Conservation (phyloP, 2,113 vertebrate species). For the Campylomormyrus tamandua region DNA sequence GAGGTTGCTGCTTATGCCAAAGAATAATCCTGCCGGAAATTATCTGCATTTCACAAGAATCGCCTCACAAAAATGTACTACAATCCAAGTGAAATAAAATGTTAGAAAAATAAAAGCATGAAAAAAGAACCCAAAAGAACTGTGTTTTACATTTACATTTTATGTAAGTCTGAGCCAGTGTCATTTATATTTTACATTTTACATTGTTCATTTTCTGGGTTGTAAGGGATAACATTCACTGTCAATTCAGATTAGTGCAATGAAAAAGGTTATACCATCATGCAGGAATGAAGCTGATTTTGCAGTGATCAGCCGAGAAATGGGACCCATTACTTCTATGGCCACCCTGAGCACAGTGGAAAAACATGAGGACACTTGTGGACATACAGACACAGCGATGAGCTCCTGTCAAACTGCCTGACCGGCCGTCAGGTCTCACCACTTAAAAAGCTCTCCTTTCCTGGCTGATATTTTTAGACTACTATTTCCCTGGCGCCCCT, state of each 20-base stretch:
- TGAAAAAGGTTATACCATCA: conserved; percentile 6
- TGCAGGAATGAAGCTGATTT: conserved; percentile 30
- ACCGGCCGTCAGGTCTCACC: conserved; percentile 37
- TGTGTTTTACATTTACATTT: not conserved
- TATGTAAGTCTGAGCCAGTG: too few species aligned
- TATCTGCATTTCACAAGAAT: not conserved
- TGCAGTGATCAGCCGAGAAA: conserved; percentile 32
- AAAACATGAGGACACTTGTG: conserved; percentile 31
- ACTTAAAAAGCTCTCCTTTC: conserved; percentile 47
- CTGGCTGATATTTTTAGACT: conserved; percentile 57
- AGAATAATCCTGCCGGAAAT: not conserved
- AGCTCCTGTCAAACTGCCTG: conserved; percentile 39
- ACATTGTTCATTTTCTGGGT: not conserved
- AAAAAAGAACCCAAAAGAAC: not conserved
- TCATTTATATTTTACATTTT: too few species aligned
- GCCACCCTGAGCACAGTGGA: conserved; percentile 45
- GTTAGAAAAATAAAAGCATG: not conserved
- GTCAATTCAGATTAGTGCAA: not conserved
- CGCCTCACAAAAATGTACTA: not conserved
- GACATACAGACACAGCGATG: conserved; percentile 37
- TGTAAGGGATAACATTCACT: not conserved
- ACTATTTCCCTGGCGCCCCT: conserved; percentile 32
- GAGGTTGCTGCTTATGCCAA: not conserved
- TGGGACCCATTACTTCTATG: conserved; percentile 35
- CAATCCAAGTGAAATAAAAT: not conserved